phyloP scores from a whole-genome alignment of 53 echinoderm and acorn worm genomes.

The Henricia sp. region DNA sequence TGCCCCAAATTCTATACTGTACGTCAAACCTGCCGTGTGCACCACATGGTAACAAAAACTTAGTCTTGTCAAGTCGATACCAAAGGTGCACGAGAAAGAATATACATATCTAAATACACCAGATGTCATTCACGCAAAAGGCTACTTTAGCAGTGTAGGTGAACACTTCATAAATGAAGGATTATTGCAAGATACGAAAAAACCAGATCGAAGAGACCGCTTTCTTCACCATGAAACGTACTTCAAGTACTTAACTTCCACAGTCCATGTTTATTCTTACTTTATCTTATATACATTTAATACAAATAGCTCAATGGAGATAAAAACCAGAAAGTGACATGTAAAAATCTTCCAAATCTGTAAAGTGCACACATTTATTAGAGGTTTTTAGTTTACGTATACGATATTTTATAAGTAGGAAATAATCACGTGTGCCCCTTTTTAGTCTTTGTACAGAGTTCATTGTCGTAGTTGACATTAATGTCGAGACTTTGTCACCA shows the following conservation, averaged over 20 bases:
- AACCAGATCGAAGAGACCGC: too few relatives aligned
- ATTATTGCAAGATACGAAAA: too few relatives aligned
- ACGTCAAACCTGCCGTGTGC: too few relatives aligned
- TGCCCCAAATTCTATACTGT: too few relatives aligned
- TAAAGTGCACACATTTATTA: slow-evolving; percentile 95
- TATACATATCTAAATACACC: too few relatives aligned
- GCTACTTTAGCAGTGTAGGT: too few relatives aligned
- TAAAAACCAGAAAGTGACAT: slow-evolving; percentile 63
- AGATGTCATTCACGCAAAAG: too few relatives aligned
- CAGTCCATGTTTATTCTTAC: slow-evolving; percentile 63
- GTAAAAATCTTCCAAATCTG: slow-evolving; percentile 85
- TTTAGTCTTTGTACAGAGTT: slow-evolving; percentile 91
- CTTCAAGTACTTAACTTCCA: slow-evolving; percentile 60
- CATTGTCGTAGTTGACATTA: slow-evolving; percentile 71
- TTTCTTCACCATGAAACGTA: too few relatives aligned
- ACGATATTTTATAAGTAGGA: slow-evolving; percentile 93
- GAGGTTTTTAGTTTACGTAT: slow-evolving; percentile 69
- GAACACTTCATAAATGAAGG: too few relatives aligned
- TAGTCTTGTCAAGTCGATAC: too few relatives aligned
- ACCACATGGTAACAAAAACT: too few relatives aligned
- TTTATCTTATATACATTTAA: slow-evolving; percentile 66
- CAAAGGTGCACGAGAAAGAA: too few relatives aligned
- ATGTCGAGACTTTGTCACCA: slow-evolving; percentile 49
- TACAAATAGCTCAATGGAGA: slow-evolving; percentile 62
- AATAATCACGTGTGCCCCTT: slow-evolving; percentile 78